A percentile compares a stretch with the other conserved stretches of the same genome.
Conservation (phyloP, 2,797 vertebrate species). For the Phrynocephalus forsythii region DNA sequence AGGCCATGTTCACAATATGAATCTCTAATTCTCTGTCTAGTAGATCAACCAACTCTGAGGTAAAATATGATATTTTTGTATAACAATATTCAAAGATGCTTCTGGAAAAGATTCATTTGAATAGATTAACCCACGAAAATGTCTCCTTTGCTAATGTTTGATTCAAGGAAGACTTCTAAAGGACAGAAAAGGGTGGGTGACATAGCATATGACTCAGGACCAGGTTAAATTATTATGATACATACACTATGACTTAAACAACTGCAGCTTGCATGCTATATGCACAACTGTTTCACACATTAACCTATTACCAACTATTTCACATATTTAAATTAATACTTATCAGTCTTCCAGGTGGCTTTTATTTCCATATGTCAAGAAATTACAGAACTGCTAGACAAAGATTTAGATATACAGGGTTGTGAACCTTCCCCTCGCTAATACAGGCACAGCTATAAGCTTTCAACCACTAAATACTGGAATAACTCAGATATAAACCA, state of each 20-base stretch:
- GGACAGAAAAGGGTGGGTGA: too few species aligned
- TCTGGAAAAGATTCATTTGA: too few species aligned
- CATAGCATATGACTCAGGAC: not conserved
- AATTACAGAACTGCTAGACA: not conserved
- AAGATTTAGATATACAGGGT: not conserved
- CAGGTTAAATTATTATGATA: not conserved
- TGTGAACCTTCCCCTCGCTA: not conserved
- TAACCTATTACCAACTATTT: not conserved
- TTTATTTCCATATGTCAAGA: not conserved
- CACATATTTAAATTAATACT: not conserved
- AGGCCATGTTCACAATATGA: not conserved
- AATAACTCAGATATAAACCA: too few species aligned
- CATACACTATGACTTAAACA: not conserved
- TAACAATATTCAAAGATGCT: too few species aligned
- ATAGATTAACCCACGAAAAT: not conserved
- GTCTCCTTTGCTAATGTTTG: not conserved
- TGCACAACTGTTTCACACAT: not conserved
- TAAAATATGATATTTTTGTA: too few species aligned
- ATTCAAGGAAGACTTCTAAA: not conserved
- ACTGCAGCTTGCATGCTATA: not conserved
- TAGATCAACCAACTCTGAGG: too few species aligned
- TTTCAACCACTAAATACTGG: too few species aligned
- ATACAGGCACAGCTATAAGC: too few species aligned
- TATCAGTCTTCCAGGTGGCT: not conserved
- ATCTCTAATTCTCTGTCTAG: too few species aligned